A percentile compares a stretch with the other conserved stretches of the same genome.
Evolutionary conservation across 2,888 invertebrate species (phyloP).

Genomic region (Leptinotarsa rubiginosa): DNA sequence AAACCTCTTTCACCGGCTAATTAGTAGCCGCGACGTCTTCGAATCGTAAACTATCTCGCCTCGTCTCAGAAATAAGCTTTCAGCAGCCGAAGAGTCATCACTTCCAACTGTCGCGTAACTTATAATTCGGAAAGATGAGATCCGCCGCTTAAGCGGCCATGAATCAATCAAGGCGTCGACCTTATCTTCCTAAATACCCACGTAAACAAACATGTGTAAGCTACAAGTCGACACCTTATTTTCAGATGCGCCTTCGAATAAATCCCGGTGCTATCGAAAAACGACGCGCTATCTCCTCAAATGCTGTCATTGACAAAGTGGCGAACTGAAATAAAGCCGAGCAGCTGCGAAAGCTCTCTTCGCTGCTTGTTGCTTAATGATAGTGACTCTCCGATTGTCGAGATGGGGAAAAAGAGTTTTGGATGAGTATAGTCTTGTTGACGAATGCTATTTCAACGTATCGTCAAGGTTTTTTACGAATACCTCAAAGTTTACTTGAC

Average conservation of each 20-base stretch:
- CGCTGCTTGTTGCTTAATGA: neutral
- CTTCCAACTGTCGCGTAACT: conserved; percentile 47
- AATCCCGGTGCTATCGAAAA: conserved; percentile 55
- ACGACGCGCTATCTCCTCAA: conserved; percentile 58
- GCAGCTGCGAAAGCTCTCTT: conserved; percentile 53
- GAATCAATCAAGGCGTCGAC: conserved; percentile 61
- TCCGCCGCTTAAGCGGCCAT: conserved; percentile 54
- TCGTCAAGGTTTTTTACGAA: no score
- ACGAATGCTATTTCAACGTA: neutral
- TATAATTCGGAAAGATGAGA: conserved; percentile 49
- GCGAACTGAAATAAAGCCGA: conserved; percentile 62
- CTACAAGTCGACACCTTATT: conserved; percentile 64
- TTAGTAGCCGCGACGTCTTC: neutral
- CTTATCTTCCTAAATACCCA: conserved; percentile 62
- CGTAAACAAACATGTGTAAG: conserved; percentile 64
- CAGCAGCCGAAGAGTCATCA: conserved; percentile 23
- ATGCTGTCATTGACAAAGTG: conserved; percentile 63
- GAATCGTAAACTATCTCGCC: neutral
- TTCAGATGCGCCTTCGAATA: conserved; percentile 56
- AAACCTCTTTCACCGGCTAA: conserved; percentile 3
- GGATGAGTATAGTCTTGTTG: neutral
- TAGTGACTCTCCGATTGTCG: neutral
- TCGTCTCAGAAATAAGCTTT: conserved; percentile 4
- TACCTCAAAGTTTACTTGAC: no score
- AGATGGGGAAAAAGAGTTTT: neutral